Evolutionary conservation across 1,140 invertebrate species (phyloP), one percentile per base, ranked within the genome.

Genomic region (Ceratina calcarata): DNA sequence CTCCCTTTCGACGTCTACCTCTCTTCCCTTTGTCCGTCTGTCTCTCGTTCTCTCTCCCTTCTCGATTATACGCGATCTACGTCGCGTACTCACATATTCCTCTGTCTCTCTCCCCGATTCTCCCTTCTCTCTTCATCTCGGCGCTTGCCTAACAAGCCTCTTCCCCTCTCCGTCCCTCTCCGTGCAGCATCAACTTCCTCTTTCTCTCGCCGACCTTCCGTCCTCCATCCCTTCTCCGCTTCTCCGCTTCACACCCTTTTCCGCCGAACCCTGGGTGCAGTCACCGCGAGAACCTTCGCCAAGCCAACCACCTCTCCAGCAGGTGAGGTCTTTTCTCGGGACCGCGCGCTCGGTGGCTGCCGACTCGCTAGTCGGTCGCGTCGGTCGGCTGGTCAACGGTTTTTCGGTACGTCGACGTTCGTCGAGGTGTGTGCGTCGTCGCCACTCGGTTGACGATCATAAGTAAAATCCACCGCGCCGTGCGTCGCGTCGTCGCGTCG

Each of bases 251-350:
- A 82, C 84, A 82, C 88, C 87, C 86, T 87, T 88, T 85, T 81
- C 84, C 80, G 78, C 68, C 79, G 79, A 86, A 84, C 74, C 79
- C 77, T 79, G 84, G 72, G 84, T 86, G 87, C 88, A 89, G 87
- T 89, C 87, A 89, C 83, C 85, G 87, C 87, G 87, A 88, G 87
- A 83, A 81, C 87, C 85, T 86, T 84, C 84, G 75, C 37, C 37
- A 45, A 45, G 74, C 72, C 67, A 84, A 87, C 81, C 78, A 82
- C 72, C 85, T 85, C 83, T 86, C 78, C 66, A 79, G 86, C 86
- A 87, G 86, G 86, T 87, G 81, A 87, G 86, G 37, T 45, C 37
- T 78, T 66, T 78, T 22, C 78, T 79, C 60, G 18, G 49, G 51
- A 73, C 67, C 61, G 65, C 45, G 74, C 24, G 22, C 49, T n/a